phyloP scores from a whole-genome alignment of 2,888 invertebrate species.

The Melanostoma mellinum region DNA sequence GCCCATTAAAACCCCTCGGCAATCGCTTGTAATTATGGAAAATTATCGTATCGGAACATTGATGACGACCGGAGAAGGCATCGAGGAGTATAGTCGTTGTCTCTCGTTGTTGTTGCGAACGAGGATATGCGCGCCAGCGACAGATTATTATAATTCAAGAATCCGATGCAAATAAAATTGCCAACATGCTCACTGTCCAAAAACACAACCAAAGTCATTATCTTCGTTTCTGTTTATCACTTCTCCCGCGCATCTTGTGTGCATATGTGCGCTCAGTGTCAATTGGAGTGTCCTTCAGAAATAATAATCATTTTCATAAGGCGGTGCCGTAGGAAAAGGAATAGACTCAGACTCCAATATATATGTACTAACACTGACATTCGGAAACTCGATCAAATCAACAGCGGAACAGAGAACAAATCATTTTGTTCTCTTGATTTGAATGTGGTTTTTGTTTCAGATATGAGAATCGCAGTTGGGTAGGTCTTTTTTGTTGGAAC shows the following conservation, averaged over 20 bases:
- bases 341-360: background rate
- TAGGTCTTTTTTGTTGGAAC: no score
- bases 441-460: no score
- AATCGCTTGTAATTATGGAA: slow-evolving; percentile 71
- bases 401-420: slow-evolving; percentile 1
- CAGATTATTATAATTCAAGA: slow-evolving; percentile 56
- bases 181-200: slow-evolving; percentile 53
- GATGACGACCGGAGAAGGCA: slow-evolving; percentile 46
- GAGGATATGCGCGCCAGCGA: slow-evolving; percentile 24
- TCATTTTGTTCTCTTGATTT: background rate
- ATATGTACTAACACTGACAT: background rate
- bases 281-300: slow-evolving; percentile 52
- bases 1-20: slow-evolving; percentile 69
- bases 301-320: slow-evolving; percentile 15
- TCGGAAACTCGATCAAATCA: slow-evolving; percentile 9
- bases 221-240: slow-evolving; percentile 60
- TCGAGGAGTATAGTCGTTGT: background rate
- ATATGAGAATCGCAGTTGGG: no score
- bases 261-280: slow-evolving; percentile 44
- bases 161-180: slow-evolving; percentile 65
- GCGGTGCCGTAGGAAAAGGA: background rate
- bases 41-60: slow-evolving; percentile 73
- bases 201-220: slow-evolving; percentile 62
- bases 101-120: background rate
- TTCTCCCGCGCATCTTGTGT: slow-evolving; percentile 43